These are phyloP conservation scores for Bubo bubo DNA, from an alignment of 2,113 vertebrate genomes.

Conservation along the genomic window DNA sequence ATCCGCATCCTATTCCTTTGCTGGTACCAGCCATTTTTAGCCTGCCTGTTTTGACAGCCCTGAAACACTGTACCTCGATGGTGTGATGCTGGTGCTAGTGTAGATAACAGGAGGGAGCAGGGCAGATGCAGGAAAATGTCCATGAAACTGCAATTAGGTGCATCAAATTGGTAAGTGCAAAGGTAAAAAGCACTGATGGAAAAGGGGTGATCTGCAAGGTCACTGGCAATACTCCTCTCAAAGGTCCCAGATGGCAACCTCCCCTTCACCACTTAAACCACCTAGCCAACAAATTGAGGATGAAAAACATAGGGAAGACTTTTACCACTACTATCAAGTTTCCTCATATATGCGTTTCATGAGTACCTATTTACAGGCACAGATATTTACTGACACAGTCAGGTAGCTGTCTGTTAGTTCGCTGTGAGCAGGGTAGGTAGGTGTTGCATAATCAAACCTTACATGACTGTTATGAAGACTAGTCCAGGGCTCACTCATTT, in stretches of 20 bases:
- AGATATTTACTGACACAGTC: background rate
- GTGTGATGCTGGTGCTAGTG: background rate
- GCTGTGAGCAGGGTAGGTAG: background rate
- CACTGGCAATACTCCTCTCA: background rate
- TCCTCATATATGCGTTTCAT: background rate
- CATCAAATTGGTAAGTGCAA: background rate
- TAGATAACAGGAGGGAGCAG: background rate
- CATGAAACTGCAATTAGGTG: background rate
- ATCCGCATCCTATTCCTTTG: background rate
- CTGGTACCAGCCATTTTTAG: background rate
- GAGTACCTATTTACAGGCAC: background rate
- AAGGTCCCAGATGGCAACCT: background rate
- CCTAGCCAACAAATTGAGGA: background rate
- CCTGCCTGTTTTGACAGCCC: background rate
- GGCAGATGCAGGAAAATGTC: background rate
- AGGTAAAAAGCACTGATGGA: background rate
- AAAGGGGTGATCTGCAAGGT: background rate
- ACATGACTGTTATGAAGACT: background rate
- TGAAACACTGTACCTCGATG: background rate
- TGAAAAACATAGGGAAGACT: background rate
- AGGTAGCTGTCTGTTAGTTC: background rate
- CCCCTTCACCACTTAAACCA: background rate
- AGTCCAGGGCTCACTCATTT: background rate
- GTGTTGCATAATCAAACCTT: background rate
- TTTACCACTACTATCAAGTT: background rate